Evolutionary conservation across 1,140 invertebrate genomes (phyloP).

Genomic region (Cylas formicarius): DNA sequence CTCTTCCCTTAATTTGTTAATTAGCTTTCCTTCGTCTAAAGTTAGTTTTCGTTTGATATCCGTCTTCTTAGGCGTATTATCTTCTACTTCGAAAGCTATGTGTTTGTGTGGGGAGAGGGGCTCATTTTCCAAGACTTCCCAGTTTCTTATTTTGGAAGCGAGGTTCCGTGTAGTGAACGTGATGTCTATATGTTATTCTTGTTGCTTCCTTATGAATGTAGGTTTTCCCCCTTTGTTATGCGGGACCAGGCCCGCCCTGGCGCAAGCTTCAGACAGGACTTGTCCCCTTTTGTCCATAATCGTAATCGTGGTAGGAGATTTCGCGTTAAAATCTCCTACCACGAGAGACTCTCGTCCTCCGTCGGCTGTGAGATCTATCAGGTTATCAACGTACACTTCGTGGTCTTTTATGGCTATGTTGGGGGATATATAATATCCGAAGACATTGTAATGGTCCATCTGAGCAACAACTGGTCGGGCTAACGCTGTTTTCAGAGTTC

Average conservation of each 20-base stretch:
- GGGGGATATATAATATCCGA: not conserved
- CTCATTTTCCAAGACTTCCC: constrained; percentile 1
- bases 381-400: not conserved
- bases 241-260: too few species aligned
- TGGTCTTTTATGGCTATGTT: not conserved
- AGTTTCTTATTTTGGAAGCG: not conserved
- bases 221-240: too few species aligned
- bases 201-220: too few species aligned
- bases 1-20: not conserved
- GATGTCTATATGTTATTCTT: not conserved
- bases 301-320: not conserved
- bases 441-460: not conserved
- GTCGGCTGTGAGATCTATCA: not conserved
- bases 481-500: too few species aligned
- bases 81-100: constrained; percentile 1
- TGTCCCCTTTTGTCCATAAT: not conserved
- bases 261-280: not conserved
- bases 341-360: not conserved
- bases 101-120: constrained; percentile 4
- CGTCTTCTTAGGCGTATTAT: not conserved
- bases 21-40: not conserved
- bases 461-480: too few species aligned
- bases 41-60: not conserved
- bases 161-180: not conserved
- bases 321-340: constrained; percentile 3